These are phyloP conservation scores for Saccostrea echinata DNA, from an alignment of 1,140 invertebrate species.

Conservation along the genomic window DNA sequence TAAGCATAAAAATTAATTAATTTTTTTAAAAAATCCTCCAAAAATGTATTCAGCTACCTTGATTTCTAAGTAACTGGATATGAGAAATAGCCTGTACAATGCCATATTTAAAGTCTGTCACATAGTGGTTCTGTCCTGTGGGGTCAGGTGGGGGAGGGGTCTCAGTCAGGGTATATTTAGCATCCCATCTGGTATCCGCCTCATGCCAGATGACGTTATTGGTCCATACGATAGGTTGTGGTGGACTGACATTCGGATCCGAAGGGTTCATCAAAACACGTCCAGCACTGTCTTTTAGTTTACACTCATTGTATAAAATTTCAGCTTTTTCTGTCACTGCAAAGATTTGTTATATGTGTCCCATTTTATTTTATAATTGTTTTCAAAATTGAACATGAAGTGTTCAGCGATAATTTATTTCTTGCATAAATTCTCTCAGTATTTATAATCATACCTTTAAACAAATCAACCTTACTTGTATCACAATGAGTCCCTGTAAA, in stretches of 20 bases:
- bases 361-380: too few relatives aligned
- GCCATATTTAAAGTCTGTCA: constrained; percentile 53
- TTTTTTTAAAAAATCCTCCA: too few relatives aligned
- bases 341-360: background rate
- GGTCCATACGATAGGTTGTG: constrained; percentile 40
- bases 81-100: constrained; percentile 17
- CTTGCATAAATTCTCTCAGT: too few relatives aligned
- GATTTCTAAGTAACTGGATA: too few relatives aligned
- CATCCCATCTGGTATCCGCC: constrained; percentile 21
- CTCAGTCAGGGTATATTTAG: constrained; percentile 4
- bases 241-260: background rate
- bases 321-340: constrained; percentile 36
- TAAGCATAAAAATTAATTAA: too few relatives aligned
- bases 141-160: background rate
- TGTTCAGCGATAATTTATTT: too few relatives aligned
- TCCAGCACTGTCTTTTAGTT: constrained; percentile 6
- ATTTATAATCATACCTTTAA: too few relatives aligned
- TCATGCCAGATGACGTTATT: constrained; percentile 13
- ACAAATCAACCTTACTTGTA: constrained; percentile 53
- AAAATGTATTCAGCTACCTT: too few relatives aligned
- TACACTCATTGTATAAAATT: constrained; percentile 33
- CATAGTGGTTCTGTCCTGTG: constrained; percentile 44
- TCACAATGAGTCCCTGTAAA: constrained; percentile 61
- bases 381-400: too few relatives aligned
- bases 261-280: constrained; percentile 30